Base-by-base conservation (phyloP, 2,888 invertebrate species). In the Pherbina coryleti region DNA sequence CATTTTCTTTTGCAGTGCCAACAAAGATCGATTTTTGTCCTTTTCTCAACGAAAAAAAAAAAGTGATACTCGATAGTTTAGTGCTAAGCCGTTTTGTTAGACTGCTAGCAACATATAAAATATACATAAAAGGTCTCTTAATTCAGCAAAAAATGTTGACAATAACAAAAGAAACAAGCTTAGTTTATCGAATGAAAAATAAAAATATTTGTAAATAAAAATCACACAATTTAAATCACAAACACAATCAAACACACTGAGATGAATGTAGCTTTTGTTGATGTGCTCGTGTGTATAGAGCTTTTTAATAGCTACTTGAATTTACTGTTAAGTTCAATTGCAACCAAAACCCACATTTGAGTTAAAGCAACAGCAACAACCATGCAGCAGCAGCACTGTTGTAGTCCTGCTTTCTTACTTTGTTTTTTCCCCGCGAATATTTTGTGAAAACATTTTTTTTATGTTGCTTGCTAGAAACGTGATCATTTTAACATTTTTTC, bases 401-500 rank as follows among this genome's bases (percentile, higher is more conserved):
- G 81, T 80, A 79, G 80, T 78, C 9, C 71, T 57, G 28, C 34
- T 74, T 60, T 34, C 44, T 62, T 69, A 22, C 53, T 72, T 67
- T 19, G 28, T 44, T 22, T 62, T 57, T 60, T 60, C 22, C 60
- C 60, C 28, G 7, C 60, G 22, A 60, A 25, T 60, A 60, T 60
- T 64, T 64, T 64, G 64, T 28, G 22, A 62, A 55, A 55, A 31
- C 44, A 44, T 73, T 73, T 55, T 8, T 37, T 49, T 44, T 34
- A 25, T 55, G 19, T 53, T 69, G 69, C 53, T 60, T 78, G 67
- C 51, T 51, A 75, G 75, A 81, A 87, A 87, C 88, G 87, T 87
- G 87, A 87, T 87, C 87, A 83, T 83, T 88, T 88, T 85, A 87
- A 85, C 86, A 86, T 87, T 87, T 87, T 84, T 82, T 82, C 83